Conservation (phyloP, 1,140 invertebrate species). For the Drosophila truncata region DNA sequence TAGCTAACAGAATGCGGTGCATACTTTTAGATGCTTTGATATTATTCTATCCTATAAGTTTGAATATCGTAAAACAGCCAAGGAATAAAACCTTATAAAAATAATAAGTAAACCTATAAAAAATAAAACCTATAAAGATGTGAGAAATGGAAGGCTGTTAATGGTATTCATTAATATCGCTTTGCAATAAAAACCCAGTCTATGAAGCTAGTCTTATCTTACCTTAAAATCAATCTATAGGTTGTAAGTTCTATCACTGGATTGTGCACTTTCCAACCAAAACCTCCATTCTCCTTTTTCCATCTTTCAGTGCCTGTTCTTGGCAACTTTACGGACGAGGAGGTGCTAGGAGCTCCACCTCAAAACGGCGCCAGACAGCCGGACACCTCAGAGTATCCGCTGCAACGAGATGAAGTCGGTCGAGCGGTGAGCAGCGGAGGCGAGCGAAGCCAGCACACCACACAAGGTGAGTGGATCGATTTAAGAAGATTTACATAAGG, state of each 20-base stretch:
- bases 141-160: not conserved
- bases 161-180: not conserved
- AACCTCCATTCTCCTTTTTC: too few species aligned
- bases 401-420: slow-evolving; percentile 90
- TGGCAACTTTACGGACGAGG: slow-evolving; percentile 90
- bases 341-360: slow-evolving; percentile 82
- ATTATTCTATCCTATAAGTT: not conserved
- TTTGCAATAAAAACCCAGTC: not conserved
- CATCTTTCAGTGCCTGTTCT: slow-evolving; percentile 87
- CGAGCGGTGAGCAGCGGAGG: slow-evolving; percentile 61
- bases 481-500: not conserved
- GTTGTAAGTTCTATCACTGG: not conserved
- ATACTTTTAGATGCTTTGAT: slow-evolving; percentile 2
- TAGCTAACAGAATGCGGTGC: not conserved
- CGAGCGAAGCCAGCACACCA: slow-evolving; percentile 75
- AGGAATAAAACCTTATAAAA: not conserved
- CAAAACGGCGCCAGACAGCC: slow-evolving; percentile 67
- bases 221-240: not conserved
- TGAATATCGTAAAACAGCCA: not conserved
- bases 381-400: slow-evolving; percentile 88
- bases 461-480: slow-evolving; percentile 68
- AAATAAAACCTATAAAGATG: too few species aligned
- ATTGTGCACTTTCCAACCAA: not conserved
- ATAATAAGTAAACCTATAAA: too few species aligned
- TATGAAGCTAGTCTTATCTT: not conserved